phyloP scores from a whole-genome alignment of 2,888 invertebrate genomes.

The Caprella mutica region DNA sequence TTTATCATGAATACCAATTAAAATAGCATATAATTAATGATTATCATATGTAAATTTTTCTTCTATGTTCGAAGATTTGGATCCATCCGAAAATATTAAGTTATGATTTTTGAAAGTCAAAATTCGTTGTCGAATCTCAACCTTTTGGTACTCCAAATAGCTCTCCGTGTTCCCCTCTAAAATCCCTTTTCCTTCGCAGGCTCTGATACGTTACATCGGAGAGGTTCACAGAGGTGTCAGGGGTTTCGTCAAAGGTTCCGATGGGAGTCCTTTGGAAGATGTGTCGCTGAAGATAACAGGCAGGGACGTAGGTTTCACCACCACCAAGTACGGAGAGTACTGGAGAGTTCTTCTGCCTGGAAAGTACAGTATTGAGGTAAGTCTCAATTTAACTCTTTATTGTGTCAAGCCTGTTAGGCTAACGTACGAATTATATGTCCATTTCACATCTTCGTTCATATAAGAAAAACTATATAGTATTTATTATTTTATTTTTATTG shows the following conservation, averaged over 20 bases:
- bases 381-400: not conserved
- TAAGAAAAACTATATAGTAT: no score
- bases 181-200: conserved; percentile 49
- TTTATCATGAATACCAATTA: no score
- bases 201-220: conserved; percentile 67
- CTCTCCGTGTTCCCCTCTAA: no score
- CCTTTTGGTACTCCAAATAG: no score
- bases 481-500: no score
- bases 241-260: conserved; percentile 67
- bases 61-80: no score
- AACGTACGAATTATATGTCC: not conserved
- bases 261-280: conserved; percentile 64
- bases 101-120: no score
- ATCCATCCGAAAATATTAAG: no score
- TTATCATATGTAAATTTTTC: no score
- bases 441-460: no score
- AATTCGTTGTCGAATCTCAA: no score
- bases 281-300: conserved; percentile 66
- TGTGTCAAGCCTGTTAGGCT: not conserved
- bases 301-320: conserved; percentile 71
- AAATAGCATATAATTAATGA: no score
- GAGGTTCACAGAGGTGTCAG: conserved; percentile 81
- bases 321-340: conserved; percentile 84
- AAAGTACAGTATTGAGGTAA: conserved; percentile 68
- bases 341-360: conserved; percentile 86